Conservation (phyloP, 2,888 invertebrate genomes). For the Empis stercorea region DNA sequence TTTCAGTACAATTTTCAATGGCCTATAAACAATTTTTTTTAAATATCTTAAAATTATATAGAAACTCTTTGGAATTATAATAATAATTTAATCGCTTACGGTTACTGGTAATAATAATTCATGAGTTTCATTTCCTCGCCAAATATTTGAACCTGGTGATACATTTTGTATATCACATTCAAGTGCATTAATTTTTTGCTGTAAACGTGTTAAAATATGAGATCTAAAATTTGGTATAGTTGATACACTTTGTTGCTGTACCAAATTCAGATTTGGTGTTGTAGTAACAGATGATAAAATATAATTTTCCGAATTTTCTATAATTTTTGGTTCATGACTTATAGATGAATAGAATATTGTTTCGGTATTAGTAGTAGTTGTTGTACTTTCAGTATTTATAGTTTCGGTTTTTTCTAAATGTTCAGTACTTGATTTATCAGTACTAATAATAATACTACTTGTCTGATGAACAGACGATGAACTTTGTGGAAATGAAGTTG, state of each 20-base stretch:
- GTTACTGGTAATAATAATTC: conserved; percentile 52
- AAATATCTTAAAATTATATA: background rate
- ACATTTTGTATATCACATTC: conserved; percentile 53
- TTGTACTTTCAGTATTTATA: background rate
- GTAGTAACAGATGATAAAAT: background rate
- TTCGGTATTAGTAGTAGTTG: background rate
- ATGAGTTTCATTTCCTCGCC: conserved; percentile 60
- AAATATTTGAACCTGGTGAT: conserved; percentile 50
- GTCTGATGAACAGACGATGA: no score
- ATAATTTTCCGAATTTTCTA: background rate
- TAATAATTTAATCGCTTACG: conserved; percentile 37
- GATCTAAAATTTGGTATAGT: conserved; percentile 20
- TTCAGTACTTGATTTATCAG: no score
- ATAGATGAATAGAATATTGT: no score
- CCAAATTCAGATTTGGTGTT: background rate
- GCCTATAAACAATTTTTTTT: conserved; percentile 20
- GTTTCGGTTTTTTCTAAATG: no score
- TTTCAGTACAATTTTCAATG: conserved; percentile 31
- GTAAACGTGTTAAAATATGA: conserved; percentile 41
- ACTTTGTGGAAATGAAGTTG: no score
- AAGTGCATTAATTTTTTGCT: conserved; percentile 49
- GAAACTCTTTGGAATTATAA: no score
- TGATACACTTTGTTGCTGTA: background rate
- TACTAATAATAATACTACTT: no score
- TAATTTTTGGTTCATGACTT: background rate